phyloP scores from a whole-genome alignment of 2,113 vertebrate genomes.

The Ciconia stormi region DNA sequence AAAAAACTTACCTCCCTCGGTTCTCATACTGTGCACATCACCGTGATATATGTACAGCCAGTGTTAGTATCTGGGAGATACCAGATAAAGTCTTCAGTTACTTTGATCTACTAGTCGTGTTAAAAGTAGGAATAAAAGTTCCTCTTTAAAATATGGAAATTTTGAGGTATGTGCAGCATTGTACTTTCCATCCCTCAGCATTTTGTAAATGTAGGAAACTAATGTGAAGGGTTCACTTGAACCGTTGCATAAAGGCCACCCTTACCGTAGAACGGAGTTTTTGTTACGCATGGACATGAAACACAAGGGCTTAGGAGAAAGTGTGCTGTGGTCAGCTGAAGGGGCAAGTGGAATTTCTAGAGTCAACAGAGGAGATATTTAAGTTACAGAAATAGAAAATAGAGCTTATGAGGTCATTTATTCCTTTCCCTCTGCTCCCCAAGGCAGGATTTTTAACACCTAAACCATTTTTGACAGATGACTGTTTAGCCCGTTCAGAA shows the following conservation, averaged over 20 bases:
- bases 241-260: not conserved
- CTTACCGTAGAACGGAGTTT: not conserved
- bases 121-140: conserved; percentile 6
- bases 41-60: not conserved
- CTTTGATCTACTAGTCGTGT: conserved; percentile 10
- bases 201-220: not conserved
- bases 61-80: conserved; percentile 33
- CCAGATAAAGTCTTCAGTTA: conserved; percentile 2
- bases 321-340: not conserved
- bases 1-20: not conserved
- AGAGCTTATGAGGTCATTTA: not conserved
- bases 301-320: not conserved
- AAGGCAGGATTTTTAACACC: not conserved
- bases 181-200: not conserved
- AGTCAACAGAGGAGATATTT: not conserved
- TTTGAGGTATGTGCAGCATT: not conserved
- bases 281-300: not conserved
- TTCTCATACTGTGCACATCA: conserved; percentile 11
- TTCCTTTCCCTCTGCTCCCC: not conserved
- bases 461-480: conserved; percentile 21
- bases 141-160: not conserved
- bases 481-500: not conserved
- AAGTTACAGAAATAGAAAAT: not conserved
- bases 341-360: not conserved
- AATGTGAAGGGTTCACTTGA: not conserved